Percentiles rank a stretch among this genome's conserved stretches.
phyloP scores from a whole-genome alignment of 2,797 vertebrate species.

The Menidia menidia region DNA sequence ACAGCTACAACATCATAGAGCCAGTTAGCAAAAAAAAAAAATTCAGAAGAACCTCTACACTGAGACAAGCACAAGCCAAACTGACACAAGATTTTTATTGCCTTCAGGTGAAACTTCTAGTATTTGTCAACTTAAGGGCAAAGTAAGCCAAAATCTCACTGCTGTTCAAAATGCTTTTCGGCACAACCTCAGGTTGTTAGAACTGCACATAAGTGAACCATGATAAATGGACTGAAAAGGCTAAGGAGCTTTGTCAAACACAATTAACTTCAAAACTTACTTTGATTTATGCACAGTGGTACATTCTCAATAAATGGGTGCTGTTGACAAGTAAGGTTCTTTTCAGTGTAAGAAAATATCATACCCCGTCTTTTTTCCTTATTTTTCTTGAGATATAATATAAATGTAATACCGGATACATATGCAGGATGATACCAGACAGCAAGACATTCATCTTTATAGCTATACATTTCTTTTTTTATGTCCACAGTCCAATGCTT shows the following conservation, averaged over 20 bases:
- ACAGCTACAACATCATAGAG: constrained; percentile 15
- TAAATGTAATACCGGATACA: constrained; percentile 12
- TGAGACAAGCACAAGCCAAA: constrained; percentile 17
- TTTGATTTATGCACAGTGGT: constrained; percentile 28
- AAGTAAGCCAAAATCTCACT: constrained; percentile 24
- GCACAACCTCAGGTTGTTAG: constrained; percentile 27
- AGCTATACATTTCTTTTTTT: constrained; percentile 72
- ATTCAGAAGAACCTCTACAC: neutral
- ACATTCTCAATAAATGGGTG: constrained; percentile 29
- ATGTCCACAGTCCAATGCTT: constrained; percentile 39
- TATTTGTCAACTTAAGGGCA: constrained; percentile 12
- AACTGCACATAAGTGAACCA: constrained; percentile 12
- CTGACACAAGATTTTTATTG: constrained; percentile 15
- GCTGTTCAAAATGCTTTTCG: constrained; percentile 30
- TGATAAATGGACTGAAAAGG: constrained; percentile 34
- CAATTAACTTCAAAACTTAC: constrained; percentile 2
- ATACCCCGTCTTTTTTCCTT: constrained; percentile 2
- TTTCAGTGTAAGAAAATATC: constrained; percentile 16
- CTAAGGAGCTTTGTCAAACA: constrained; percentile 12
- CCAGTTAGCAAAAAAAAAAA: constrained; percentile 2
- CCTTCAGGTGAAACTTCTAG: constrained; percentile 13
- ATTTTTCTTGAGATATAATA: constrained; percentile 10
- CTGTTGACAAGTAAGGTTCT: constrained; percentile 2
- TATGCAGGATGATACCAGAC: constrained; percentile 3
- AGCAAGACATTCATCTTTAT: constrained; percentile 25